These are phyloP conservation scores for Pachyseris speciosa DNA, from an alignment of 64 coral and sea anemone species.

Conservation along the genomic window DNA sequence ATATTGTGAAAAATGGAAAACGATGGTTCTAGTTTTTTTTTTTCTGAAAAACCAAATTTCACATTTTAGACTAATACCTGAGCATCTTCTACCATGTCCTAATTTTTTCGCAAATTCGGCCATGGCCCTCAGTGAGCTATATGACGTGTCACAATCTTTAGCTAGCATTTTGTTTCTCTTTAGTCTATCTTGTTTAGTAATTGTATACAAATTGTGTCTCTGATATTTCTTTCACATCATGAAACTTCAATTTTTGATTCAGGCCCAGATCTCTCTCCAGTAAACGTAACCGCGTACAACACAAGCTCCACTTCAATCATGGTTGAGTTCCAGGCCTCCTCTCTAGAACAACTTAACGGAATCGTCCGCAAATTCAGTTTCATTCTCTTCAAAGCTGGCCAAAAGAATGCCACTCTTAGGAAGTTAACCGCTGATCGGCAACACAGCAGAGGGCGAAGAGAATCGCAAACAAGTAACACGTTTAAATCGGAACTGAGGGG, in stretches of 20 bases:
- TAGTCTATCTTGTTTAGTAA: too few species aligned
- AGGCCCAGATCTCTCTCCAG: slow-evolving; percentile 42
- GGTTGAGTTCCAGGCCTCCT: slow-evolving; percentile 1
- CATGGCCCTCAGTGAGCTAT: too few species aligned
- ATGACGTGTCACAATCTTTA: too few species aligned
- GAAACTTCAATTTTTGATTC: background rate
- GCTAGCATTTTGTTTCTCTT: too few species aligned
- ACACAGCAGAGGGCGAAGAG: slow-evolving; percentile 13
- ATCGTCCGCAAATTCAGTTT: background rate
- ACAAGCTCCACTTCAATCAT: slow-evolving; percentile 50
- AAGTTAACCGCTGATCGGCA: background rate
- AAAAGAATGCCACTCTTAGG: background rate
- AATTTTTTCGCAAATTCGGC: too few species aligned
- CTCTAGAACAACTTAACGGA: slow-evolving; percentile 10
- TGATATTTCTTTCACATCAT: too few species aligned
- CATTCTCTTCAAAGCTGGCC: background rate
- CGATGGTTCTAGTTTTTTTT: too few species aligned
- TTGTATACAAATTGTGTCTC: too few species aligned
- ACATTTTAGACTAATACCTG: too few species aligned
- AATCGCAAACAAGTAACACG: background rate
- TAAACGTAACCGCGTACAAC: slow-evolving; percentile 34
- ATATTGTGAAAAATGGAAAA: too few species aligned
- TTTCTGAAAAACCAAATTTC: too few species aligned
- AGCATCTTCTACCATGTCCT: too few species aligned
- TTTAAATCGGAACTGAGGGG: background rate